Percentiles rank a stretch among this genome's conserved stretches.
Evolutionary conservation across 2,888 invertebrate species (phyloP).

Genomic region (Ephialtes manifestator): DNA sequence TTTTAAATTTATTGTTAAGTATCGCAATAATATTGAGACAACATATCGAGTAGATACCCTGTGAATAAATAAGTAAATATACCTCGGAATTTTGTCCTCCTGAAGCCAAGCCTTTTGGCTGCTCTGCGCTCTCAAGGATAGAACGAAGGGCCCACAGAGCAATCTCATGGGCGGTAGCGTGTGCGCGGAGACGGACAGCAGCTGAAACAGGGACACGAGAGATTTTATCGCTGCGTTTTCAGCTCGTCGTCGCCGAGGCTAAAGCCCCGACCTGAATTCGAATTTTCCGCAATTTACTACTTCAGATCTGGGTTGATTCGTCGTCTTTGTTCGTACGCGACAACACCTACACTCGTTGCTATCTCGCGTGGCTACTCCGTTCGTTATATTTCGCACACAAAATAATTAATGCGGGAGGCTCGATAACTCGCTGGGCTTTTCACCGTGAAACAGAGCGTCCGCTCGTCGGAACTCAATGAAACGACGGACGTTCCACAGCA

Average conservation of each 20-base stretch:
- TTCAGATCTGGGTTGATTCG: constrained; percentile 80
- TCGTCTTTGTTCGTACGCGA: constrained; percentile 64
- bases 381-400: constrained; percentile 47
- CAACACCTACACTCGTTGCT: constrained; percentile 61
- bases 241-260: constrained; percentile 56
- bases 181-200: constrained; percentile 83
- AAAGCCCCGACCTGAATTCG: constrained; percentile 75
- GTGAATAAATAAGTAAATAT: not conserved
- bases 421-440: not conserved
- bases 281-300: constrained; percentile 80
- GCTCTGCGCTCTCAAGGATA: constrained; percentile 78
- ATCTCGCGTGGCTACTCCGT: constrained; percentile 11
- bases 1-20: too few species aligned
- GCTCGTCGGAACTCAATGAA: constrained; percentile 17
- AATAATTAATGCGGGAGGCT: constrained; percentile 57
- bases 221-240: constrained; percentile 60
- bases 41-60: too few species aligned
- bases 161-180: constrained; percentile 85
- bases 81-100: constrained; percentile 68
- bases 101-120: constrained; percentile 67
- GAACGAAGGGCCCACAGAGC: constrained; percentile 83
- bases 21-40: too few species aligned
- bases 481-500: not conserved
- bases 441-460: not conserved
- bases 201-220: constrained; percentile 71